Conservation (phyloP, 2,797 vertebrate genomes). For the Gadopsis bispinosus region DNA sequence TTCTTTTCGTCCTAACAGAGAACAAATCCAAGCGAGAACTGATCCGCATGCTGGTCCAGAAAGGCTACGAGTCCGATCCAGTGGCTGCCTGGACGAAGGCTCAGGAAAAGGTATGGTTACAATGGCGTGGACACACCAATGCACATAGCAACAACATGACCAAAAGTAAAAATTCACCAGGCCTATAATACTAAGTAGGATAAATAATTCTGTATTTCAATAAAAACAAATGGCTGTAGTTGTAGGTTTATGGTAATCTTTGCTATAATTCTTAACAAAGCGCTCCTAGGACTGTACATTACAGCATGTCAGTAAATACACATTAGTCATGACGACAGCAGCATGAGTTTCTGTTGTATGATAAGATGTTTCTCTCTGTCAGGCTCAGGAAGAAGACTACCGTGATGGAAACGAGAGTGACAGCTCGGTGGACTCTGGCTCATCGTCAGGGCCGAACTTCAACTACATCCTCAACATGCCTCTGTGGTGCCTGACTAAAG, state of each 20-base stretch:
- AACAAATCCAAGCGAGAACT: constrained; percentile 97
- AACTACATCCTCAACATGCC: constrained; percentile 99
- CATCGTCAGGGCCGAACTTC: constrained; percentile 93
- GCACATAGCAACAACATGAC: neutral
- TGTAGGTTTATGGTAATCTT: neutral
- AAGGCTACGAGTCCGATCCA: constrained; percentile 96
- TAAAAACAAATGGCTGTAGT: neutral
- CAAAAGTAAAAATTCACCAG: neutral
- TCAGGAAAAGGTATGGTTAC: constrained; percentile 85
- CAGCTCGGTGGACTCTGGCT: constrained; percentile 90
- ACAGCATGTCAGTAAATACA: neutral
- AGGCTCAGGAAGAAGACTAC: constrained; percentile 90
- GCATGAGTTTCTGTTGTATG: neutral
- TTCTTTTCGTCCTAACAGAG: constrained; percentile 81
- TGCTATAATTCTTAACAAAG: neutral
- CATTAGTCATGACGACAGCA: neutral
- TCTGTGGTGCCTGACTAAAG: constrained; percentile 96
- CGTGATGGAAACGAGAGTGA: constrained; percentile 89
- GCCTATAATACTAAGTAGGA: neutral
- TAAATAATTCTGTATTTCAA: neutral
- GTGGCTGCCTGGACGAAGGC: constrained; percentile 94
- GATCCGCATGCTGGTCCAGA: constrained; percentile 96
- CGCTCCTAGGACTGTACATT: neutral
- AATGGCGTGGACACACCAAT: neutral
- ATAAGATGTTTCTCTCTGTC: constrained; percentile 8